These are phyloP conservation scores for Ypsolopha sequella DNA, from an alignment of 2,888 invertebrate genomes.

Conservation along the genomic window DNA sequence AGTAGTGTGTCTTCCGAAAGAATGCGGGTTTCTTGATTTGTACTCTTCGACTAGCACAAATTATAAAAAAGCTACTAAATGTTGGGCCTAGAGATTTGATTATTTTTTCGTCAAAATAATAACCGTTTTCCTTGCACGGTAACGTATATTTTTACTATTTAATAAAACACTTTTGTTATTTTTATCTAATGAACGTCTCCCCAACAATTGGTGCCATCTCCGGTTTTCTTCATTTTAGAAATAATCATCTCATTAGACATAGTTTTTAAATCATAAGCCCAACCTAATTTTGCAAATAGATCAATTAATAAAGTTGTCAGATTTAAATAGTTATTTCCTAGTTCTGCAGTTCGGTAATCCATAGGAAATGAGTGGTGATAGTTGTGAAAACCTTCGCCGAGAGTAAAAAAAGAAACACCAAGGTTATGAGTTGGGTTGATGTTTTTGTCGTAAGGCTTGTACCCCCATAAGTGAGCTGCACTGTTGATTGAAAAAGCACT, in stretches of 20 bases:
- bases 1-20: too few relatives aligned
- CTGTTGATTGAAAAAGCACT: constrained; percentile 77
- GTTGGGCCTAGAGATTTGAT: too few relatives aligned
- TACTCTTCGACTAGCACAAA: too few relatives aligned
- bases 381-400: constrained; percentile 77
- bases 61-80: too few relatives aligned
- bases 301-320: constrained; percentile 32
- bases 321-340: constrained; percentile 24
- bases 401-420: not conserved
- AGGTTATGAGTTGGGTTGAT: constrained; percentile 24
- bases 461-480: constrained; percentile 69
- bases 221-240: constrained; percentile 17
- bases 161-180: too few relatives aligned
- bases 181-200: not conserved
- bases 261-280: constrained; percentile 37
- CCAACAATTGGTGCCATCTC: constrained; percentile 21
- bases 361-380: constrained; percentile 81
- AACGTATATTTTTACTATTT: too few relatives aligned
- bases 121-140: too few relatives aligned
- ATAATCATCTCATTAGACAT: constrained; percentile 18
- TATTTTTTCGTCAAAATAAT: too few relatives aligned
- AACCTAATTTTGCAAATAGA: constrained; percentile 32
- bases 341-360: constrained; percentile 74
- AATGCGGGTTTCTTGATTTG: too few relatives aligned
- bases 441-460: constrained; percentile 48